Base-by-base conservation (phyloP, 2,797 vertebrate genomes). In the Melanotaenia maccullochi region DNA sequence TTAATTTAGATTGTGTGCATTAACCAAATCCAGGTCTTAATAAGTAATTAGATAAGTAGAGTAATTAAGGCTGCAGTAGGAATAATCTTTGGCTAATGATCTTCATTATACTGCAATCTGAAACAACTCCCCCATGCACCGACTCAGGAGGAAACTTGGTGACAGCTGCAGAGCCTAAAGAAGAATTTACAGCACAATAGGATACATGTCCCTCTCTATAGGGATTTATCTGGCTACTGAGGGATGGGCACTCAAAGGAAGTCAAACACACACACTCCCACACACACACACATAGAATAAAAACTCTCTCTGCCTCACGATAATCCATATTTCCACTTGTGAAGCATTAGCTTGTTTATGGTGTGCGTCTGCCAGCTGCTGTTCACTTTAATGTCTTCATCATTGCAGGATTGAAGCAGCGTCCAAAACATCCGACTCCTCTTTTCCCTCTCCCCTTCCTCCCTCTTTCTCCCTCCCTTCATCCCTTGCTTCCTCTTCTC, bases 321-420 rank as follows among this genome's bases (percentile, higher is more conserved):
- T 84, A 88, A 89, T 88, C 83, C 56, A 24, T 32, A 61, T 86
- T 85, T 90, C 87, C 83, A 89, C 90, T 84, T 65, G 85, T 85
- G 86, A 90, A 82, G 81, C 54, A 52, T 81, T 85, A 84, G 84
- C 81, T 85, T 88, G 81, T 87, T 91, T 91, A 88, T 84, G 73
- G 78, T 60, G 82, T 76, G 82, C 80, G 75, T 90, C 79, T 87
- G 88, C 89, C 92, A 93, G 90, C 90, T 93, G 90, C 90, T 91
- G 88, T 91, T 92, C 87, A 88, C 84, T 86, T 89, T 90, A 93
- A 94, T 89, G 82, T 89, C 89, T 90, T 89, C 88, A 92, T 90
- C 89, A 87, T 89, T 51, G 35, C 76, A 75, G 86, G 83, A 83
- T 65, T 82, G 73, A 88, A 86, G 85, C 69, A 32, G 75, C 73